Evolutionary conservation across 2,797 vertebrate species (phyloP).

Genomic region (Pantherophis vulpinus): DNA sequence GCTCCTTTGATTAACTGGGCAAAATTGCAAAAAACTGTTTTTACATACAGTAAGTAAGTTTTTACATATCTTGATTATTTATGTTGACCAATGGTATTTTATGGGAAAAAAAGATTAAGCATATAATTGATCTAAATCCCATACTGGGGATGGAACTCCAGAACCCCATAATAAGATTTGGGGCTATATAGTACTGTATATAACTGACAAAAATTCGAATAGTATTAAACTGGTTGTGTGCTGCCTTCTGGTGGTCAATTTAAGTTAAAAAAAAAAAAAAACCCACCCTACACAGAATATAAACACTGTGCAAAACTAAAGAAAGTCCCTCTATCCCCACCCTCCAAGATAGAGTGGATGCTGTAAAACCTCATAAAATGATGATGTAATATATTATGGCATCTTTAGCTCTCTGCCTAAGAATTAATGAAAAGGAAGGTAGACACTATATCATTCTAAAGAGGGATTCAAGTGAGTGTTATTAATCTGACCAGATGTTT

Average conservation of each 20-base stretch:
- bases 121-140: not conserved
- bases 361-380: not conserved
- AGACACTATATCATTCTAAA: not conserved
- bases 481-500: not conserved
- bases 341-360: not conserved
- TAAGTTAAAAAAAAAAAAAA: not conserved
- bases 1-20: not conserved
- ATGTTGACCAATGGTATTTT: not conserved
- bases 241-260: not conserved
- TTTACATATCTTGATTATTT: not conserved
- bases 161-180: not conserved
- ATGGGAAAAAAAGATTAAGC: not conserved
- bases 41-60: not conserved
- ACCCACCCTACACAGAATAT: not conserved
- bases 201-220: not conserved
- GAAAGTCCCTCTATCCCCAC: not conserved
- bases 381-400: not conserved
- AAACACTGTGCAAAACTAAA: not conserved
- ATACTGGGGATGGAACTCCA: not conserved
- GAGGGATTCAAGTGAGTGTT: not conserved
- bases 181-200: not conserved
- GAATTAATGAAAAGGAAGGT: not conserved
- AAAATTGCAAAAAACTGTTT: not conserved
- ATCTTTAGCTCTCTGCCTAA: not conserved
- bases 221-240: not conserved